Conservation (phyloP, 2,113 vertebrate genomes). For the Hydropotes inermis region DNA sequence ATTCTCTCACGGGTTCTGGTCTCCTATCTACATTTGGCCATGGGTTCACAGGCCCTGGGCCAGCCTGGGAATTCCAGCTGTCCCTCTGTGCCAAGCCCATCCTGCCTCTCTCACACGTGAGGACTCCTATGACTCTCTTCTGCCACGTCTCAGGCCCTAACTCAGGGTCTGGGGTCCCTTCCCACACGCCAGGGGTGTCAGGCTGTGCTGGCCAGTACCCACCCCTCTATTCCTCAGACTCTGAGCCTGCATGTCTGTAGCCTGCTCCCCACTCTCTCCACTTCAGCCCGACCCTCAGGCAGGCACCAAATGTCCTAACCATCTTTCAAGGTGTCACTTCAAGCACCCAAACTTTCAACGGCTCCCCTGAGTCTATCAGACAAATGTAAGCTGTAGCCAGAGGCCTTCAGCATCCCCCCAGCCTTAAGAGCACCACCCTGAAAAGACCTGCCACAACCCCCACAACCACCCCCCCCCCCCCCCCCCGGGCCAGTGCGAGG, state of each 20-base stretch:
- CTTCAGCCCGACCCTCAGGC: background rate
- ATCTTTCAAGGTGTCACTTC: background rate
- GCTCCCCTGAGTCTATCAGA: background rate
- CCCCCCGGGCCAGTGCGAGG: background rate
- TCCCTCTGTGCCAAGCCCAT: background rate
- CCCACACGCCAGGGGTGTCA: too few relatives aligned
- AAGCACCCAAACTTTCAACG: background rate
- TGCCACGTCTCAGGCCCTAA: background rate
- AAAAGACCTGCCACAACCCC: background rate
- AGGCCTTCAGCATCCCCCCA: background rate
- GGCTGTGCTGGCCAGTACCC: background rate
- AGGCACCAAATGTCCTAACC: background rate
- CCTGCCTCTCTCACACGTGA: background rate
- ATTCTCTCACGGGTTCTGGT: background rate
- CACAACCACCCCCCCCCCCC: too few relatives aligned
- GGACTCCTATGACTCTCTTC: background rate
- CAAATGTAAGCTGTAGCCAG: background rate
- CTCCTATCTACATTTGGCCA: background rate
- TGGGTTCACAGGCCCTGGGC: background rate
- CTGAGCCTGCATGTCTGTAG: background rate
- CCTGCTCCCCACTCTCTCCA: background rate
- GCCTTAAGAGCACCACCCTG: background rate
- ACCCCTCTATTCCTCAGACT: background rate
- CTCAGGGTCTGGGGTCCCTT: fast-evolving
- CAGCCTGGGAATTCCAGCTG: background rate